Evolutionary conservation across 1,140 invertebrate species (phyloP).

Genomic region (Cydia splendana): DNA sequence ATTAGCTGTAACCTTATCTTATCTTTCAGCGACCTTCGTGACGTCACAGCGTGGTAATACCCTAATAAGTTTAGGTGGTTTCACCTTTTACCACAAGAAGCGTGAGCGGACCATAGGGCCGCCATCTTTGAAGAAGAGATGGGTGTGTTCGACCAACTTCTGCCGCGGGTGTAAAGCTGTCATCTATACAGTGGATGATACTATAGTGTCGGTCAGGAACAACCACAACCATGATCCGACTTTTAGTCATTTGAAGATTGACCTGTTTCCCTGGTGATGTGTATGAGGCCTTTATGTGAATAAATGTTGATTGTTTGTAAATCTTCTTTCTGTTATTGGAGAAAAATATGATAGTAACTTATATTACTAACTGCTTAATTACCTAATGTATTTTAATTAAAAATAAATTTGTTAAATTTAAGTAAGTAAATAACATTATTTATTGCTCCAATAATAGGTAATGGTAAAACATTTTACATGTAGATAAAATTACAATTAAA

Average conservation of each 20-base stretch:
- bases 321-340: no score
- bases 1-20: not conserved
- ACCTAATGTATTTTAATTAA: no score
- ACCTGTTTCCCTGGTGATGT: not conserved
- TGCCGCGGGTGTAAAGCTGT: conserved; percentile 44
- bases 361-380: no score
- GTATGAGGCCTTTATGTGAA: not conserved
- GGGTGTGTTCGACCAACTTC: conserved; percentile 53
- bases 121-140: conserved; percentile 41
- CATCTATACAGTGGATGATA: conserved; percentile 44
- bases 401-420: no score
- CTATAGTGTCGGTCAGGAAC: conserved; percentile 40
- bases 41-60: conserved; percentile 52
- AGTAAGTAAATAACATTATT: no score
- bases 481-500: no score
- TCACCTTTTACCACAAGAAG: conserved; percentile 54
- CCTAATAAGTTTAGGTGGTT: conserved; percentile 49
- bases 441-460: no score
- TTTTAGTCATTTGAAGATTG: not conserved
- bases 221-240: conserved; percentile 45
- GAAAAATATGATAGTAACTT: no score
- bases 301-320: conserved; percentile 9
- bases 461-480: no score
- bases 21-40: conserved; percentile 42
- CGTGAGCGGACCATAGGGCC: not conserved